Conservation (phyloP, 37 sponge, comb jelly and placozoan species). For the Chondrilla cf. caribensis region DNA sequence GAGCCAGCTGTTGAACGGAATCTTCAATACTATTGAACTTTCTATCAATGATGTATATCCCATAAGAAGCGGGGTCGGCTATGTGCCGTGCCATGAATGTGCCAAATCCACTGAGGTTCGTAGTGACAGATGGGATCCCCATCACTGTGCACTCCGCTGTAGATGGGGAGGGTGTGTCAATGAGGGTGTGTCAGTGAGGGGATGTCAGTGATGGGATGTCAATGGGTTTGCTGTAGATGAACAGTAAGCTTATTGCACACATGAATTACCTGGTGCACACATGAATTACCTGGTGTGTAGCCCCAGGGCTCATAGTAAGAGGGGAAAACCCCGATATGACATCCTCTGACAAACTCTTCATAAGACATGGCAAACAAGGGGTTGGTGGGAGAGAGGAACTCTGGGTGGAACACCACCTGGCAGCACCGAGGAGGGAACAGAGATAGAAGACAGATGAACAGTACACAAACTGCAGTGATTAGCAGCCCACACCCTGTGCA, state of each 20-base stretch:
- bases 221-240: neutral
- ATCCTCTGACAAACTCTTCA: constrained; percentile 95
- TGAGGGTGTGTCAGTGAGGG: neutral
- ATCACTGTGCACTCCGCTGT: constrained; percentile 96
- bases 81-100: constrained; percentile 95
- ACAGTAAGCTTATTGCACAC: neutral
- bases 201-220: neutral
- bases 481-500: no score
- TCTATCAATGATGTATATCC: constrained; percentile 97
- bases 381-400: constrained; percentile 96
- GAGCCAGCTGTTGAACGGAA: constrained; percentile 84
- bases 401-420: constrained; percentile 96
- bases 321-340: constrained; percentile 99
- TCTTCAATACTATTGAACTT: constrained; percentile 76
- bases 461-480: no score
- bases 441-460: neutral
- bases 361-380: constrained; percentile 97
- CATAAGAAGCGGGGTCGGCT: constrained; percentile 88
- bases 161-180: neutral
- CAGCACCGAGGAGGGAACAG: neutral
- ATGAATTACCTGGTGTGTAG: constrained; percentile 96
- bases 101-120: constrained; percentile 98
- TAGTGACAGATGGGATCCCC: constrained; percentile 98
- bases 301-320: constrained; percentile 99
- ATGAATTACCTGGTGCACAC: no score